These are phyloP conservation scores for Oceanites oceanicus DNA, from an alignment of 2,113 vertebrate genomes.

Conservation along the genomic window DNA sequence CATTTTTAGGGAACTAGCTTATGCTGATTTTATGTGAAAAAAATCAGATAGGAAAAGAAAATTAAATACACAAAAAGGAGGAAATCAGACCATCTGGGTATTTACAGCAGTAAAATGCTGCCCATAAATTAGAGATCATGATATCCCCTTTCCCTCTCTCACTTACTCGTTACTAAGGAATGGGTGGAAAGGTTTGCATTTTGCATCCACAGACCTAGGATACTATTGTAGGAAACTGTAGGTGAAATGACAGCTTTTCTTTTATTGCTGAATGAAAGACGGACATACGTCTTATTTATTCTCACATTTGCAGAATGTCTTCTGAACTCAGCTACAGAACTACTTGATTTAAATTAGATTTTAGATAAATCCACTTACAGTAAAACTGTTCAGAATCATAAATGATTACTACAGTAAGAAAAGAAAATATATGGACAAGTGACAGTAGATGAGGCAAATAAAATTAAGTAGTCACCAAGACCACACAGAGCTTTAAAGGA, in stretches of 20 bases:
- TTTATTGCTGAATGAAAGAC: not conserved
- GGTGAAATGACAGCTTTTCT: not conserved
- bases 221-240: not conserved
- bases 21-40: not conserved
- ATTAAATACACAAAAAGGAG: not conserved
- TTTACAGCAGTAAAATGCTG: not conserved
- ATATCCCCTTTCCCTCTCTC: constrained; percentile 22
- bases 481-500: not conserved
- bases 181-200: constrained; percentile 40
- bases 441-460: not conserved
- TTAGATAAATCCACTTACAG: not conserved
- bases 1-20: not conserved
- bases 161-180: constrained; percentile 34
- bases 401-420: not conserved
- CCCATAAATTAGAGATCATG: constrained; percentile 24
- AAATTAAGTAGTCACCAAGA: not conserved
- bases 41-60: not conserved
- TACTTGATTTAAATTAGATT: not conserved
- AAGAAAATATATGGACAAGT: not conserved
- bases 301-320: not conserved
- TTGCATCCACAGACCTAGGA: not conserved
- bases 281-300: not conserved
- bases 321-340: not conserved
- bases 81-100: not conserved
- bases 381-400: not conserved